Evolutionary conservation across 1,140 invertebrate species (phyloP).

Genomic region (Latrodectus geometricus): DNA sequence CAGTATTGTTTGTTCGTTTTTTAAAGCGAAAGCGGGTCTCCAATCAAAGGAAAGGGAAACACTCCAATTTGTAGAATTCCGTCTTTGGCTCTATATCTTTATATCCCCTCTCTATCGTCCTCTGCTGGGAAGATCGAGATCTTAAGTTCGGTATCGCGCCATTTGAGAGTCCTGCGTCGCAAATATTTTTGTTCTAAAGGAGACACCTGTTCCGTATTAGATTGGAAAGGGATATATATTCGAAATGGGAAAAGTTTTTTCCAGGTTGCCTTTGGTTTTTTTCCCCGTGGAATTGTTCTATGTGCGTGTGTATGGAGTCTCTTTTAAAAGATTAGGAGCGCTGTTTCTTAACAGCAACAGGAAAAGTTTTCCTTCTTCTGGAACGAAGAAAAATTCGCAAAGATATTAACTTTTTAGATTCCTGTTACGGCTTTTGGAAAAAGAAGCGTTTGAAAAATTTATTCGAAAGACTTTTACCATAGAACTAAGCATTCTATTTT

Average conservation of each 20-base stretch:
- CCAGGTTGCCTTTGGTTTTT: background rate
- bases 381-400: constrained; percentile 1
- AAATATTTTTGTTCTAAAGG: constrained; percentile 31
- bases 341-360: background rate
- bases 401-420: constrained; percentile 11
- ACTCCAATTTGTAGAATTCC: constrained; percentile 47
- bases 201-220: constrained; percentile 34
- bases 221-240: constrained; percentile 37
- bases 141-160: constrained; percentile 31
- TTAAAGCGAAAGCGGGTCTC: constrained; percentile 14
- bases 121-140: constrained; percentile 9
- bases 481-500: too few species aligned
- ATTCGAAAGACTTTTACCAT: too few species aligned
- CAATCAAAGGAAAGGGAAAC: constrained; percentile 32
- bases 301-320: constrained; percentile 2
- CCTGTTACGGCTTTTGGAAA: too few species aligned
- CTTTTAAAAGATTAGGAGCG: constrained; percentile 31
- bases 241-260: constrained; percentile 18
- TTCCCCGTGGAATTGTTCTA: background rate
- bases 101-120: background rate
- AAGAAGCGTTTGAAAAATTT: too few species aligned
- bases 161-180: constrained; percentile 20
- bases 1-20: constrained; percentile 21
- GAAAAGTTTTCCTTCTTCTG: background rate
- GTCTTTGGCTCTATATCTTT: constrained; percentile 9